Conservation (phyloP, 2,797 vertebrate species). For the Girardinus metallicus region DNA sequence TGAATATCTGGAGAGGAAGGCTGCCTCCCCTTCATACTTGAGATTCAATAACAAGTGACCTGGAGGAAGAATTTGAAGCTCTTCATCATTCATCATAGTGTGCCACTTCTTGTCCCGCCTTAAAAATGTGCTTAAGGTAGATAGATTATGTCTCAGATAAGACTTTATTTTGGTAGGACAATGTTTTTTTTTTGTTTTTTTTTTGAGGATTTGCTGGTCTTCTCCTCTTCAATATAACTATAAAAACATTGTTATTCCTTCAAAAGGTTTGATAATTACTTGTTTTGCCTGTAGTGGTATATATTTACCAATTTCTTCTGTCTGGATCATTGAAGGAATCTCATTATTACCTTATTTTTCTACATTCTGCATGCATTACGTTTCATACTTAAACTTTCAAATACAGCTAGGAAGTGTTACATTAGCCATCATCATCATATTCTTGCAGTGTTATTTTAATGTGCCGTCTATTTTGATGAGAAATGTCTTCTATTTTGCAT, state of each 20-base stretch:
- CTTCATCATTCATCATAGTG: background rate
- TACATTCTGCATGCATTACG: constrained; percentile 70
- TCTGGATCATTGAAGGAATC: constrained; percentile 44
- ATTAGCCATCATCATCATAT: constrained; percentile 31
- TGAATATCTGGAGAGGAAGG: background rate
- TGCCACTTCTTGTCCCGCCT: background rate
- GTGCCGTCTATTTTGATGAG: constrained; percentile 31
- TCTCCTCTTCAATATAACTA: constrained; percentile 59
- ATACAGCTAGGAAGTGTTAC: constrained; percentile 22
- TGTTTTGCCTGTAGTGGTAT: constrained; percentile 24
- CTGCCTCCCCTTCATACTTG: background rate
- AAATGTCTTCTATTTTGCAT: constrained; percentile 45
- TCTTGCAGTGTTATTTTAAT: constrained; percentile 40
- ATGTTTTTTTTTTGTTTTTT: constrained; percentile 1
- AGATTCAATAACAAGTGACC: background rate
- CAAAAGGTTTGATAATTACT: constrained; percentile 60
- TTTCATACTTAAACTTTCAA: constrained; percentile 57
- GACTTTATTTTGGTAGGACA: constrained; percentile 42
- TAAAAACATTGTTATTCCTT: constrained; percentile 39
- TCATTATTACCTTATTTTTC: constrained; percentile 13
- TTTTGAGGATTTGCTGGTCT: constrained; percentile 78
- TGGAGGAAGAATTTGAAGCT: background rate
- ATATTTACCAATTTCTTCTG: background rate
- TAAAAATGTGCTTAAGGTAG: background rate
- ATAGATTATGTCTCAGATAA: constrained; percentile 25